These are phyloP conservation scores for Hippocampus zosterae DNA, from an alignment of 2,113 vertebrate genomes.

Conservation along the genomic window DNA sequence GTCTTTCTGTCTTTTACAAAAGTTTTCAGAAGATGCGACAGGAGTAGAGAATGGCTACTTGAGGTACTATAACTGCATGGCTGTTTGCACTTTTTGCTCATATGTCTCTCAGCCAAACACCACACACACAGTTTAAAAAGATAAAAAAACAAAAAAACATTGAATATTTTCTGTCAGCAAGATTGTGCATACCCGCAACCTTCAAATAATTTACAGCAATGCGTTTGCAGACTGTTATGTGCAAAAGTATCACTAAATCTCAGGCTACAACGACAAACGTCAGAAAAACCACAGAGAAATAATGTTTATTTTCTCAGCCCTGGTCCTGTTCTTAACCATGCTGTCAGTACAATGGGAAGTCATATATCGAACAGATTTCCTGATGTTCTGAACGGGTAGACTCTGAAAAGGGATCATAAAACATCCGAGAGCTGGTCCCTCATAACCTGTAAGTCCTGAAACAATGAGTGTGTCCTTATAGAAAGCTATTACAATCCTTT, in stretches of 20 bases:
- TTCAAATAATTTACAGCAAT: slow-evolving; percentile 74
- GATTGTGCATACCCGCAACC: slow-evolving; percentile 70
- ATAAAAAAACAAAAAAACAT: slow-evolving; percentile 33
- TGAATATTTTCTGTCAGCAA: slow-evolving; percentile 64
- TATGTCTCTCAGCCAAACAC: slow-evolving; percentile 25
- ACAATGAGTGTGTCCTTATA: slow-evolving; percentile 28
- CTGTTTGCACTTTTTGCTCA: slow-evolving; percentile 11
- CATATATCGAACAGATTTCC: slow-evolving; percentile 60
- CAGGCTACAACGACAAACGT: slow-evolving; percentile 77
- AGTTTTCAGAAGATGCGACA: slow-evolving; percentile 56
- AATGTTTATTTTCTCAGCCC: slow-evolving; percentile 78
- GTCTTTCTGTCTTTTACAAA: slow-evolving; percentile 59
- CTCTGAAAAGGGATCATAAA: slow-evolving; percentile 47
- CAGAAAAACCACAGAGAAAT: slow-evolving; percentile 74
- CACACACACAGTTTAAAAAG: slow-evolving; percentile 1
- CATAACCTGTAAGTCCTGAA: slow-evolving; percentile 27
- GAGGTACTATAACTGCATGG: slow-evolving; percentile 60
- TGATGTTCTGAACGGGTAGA: slow-evolving; percentile 52
- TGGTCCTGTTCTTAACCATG: slow-evolving; percentile 68
- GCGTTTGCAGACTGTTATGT: slow-evolving; percentile 68
- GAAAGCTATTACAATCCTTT: not conserved
- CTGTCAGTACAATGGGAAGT: slow-evolving; percentile 51
- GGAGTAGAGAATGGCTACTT: slow-evolving; percentile 64
- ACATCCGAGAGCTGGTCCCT: slow-evolving; percentile 31
- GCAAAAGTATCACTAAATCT: slow-evolving; percentile 75